These are phyloP conservation scores for Phrynocephalus forsythii DNA, from an alignment of 2,797 vertebrate genomes.

Conservation along the genomic window DNA sequence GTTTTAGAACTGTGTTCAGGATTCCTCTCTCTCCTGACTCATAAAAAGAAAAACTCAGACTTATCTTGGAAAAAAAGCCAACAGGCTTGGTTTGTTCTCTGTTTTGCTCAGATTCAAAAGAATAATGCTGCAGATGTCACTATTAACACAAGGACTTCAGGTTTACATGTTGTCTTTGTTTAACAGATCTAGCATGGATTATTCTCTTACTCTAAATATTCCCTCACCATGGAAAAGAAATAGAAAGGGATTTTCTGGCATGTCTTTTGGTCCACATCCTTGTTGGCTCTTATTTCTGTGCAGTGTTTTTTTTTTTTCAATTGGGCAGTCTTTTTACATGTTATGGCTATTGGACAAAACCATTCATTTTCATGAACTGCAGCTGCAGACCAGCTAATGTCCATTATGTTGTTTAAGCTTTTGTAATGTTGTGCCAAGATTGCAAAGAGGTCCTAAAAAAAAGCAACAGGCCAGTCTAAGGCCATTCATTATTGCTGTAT, in stretches of 20 bases:
- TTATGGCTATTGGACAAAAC: neutral
- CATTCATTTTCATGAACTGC: neutral
- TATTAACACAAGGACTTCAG: constrained; percentile 24
- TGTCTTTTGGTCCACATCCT: neutral
- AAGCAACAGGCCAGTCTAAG: neutral
- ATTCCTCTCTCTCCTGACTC: neutral
- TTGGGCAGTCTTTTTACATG: neutral
- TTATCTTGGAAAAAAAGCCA: neutral
- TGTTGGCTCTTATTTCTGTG: neutral
- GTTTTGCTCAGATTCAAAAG: neutral
- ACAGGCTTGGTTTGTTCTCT: neutral
- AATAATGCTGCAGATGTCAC: neutral
- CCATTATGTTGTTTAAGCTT: neutral
- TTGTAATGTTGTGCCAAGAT: neutral
- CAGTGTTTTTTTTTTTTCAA: neutral
- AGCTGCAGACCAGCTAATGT: neutral
- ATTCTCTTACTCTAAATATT: constrained; percentile 4
- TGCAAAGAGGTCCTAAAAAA: neutral
- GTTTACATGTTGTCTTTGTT: constrained; percentile 28
- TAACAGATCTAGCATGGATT: constrained; percentile 34
- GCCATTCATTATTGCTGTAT: neutral
- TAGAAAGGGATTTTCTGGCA: neutral
- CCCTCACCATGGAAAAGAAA: neutral
- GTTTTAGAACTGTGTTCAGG: neutral
- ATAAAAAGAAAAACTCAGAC: too few species aligned